Conservation (phyloP, 1,140 invertebrate species). For the Fopius arisanus region DNA sequence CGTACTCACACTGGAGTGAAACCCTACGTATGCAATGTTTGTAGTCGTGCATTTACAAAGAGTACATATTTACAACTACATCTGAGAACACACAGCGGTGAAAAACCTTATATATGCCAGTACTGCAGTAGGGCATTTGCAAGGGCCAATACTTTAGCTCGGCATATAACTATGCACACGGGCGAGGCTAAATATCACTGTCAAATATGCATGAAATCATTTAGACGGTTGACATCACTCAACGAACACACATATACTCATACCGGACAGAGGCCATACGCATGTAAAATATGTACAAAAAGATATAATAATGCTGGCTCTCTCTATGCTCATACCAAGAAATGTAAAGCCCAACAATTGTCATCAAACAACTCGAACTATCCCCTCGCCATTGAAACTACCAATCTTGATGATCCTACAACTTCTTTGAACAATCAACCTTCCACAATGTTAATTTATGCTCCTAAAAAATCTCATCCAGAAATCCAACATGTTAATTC, state of each 20-base stretch:
- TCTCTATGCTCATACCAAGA: constrained; percentile 57
- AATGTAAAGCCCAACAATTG: constrained; percentile 51
- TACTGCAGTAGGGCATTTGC: constrained; percentile 75
- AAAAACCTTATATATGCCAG: constrained; percentile 70
- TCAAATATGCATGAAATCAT: constrained; percentile 55
- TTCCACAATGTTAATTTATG: neutral
- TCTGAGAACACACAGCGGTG: constrained; percentile 55
- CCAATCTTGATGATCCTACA: neutral
- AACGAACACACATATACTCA: constrained; percentile 59
- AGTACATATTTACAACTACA: constrained; percentile 60
- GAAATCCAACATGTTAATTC: neutral
- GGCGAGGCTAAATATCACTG: constrained; percentile 59
- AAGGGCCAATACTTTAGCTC: constrained; percentile 80
- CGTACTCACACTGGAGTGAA: constrained; percentile 57
- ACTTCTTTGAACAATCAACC: neutral
- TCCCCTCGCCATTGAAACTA: neutral
- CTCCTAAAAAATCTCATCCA: neutral
- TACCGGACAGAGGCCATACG: constrained; percentile 62
- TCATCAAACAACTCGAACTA: neutral
- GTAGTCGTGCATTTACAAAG: constrained; percentile 61
- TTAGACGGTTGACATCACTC: constrained; percentile 53
- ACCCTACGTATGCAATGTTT: constrained; percentile 61
- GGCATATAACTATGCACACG: constrained; percentile 82
- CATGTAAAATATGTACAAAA: constrained; percentile 69
- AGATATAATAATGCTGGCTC: constrained; percentile 61